phyloP scores from a whole-genome alignment of 2,113 vertebrate species.

The Silurus asotus region DNA sequence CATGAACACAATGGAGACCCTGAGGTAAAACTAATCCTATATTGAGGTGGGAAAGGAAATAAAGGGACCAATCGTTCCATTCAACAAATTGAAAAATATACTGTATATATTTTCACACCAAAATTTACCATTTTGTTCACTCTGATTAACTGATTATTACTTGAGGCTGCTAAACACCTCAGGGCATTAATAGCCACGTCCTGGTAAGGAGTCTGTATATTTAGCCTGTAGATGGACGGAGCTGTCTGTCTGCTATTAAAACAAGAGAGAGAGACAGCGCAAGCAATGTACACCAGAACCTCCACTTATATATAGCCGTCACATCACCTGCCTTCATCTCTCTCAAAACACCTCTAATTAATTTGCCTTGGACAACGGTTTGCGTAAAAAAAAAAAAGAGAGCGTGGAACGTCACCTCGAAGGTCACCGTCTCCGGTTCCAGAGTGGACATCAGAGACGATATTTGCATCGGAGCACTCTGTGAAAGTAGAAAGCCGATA shows the following conservation, averaged over 20 bases:
- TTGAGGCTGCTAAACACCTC: neutral
- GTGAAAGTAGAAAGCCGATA: neutral
- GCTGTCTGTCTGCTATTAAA: neutral
- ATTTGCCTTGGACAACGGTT: neutral
- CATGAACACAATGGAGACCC: neutral
- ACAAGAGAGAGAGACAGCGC: neutral
- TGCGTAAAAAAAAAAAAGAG: too few relatives aligned
- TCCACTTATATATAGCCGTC: slow-evolving; percentile 16
- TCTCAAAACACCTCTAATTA: neutral
- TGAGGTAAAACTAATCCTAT: too few relatives aligned
- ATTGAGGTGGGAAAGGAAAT: too few relatives aligned
- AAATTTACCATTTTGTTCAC: neutral
- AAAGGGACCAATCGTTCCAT: too few relatives aligned
- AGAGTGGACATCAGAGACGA: neutral
- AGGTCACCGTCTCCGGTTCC: neutral
- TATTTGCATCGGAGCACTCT: neutral
- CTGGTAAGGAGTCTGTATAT: slow-evolving; percentile 33
- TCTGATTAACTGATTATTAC: neutral
- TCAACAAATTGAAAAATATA: too few relatives aligned
- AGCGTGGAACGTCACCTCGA: neutral
- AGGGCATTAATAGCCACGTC: slow-evolving; percentile 40
- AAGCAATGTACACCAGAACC: neutral
- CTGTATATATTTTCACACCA: too few relatives aligned
- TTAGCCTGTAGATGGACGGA: slow-evolving; percentile 14
- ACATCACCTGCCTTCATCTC: slow-evolving; percentile 9